These are phyloP conservation scores for Brachyistius frenatus DNA, from an alignment of 2,113 vertebrate species.

Conservation along the genomic window DNA sequence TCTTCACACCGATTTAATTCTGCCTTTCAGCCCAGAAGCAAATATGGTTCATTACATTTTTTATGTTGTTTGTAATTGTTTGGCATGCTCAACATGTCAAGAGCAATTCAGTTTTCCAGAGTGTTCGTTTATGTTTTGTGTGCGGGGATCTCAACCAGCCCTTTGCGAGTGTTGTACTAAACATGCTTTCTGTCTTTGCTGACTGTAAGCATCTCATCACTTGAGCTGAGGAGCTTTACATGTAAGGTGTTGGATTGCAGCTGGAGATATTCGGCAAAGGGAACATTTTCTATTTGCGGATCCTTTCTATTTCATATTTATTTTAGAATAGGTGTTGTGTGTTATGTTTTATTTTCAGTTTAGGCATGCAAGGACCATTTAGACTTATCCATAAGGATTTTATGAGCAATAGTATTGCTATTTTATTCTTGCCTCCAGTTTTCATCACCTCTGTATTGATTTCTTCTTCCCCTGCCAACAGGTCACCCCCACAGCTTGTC, in stretches of 20 bases:
- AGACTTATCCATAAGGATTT: constrained; percentile 12
- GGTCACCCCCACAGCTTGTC: background rate
- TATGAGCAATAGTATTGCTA: background rate
- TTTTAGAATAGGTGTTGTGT: background rate
- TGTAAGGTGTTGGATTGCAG: constrained; percentile 1
- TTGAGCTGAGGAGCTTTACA: constrained; percentile 20
- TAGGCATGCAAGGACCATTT: background rate
- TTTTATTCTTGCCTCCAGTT: constrained; percentile 20
- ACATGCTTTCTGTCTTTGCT: constrained; percentile 22
- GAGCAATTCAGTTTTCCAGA: constrained; percentile 63
- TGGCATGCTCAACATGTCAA: constrained; percentile 64
- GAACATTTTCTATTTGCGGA: background rate
- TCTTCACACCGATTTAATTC: constrained; percentile 2
- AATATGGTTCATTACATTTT: constrained; percentile 74
- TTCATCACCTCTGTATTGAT: constrained; percentile 31
- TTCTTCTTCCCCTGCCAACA: constrained; percentile 10
- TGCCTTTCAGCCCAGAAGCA: constrained; percentile 44
- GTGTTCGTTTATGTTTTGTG: constrained; percentile 40
- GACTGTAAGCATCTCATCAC: constrained; percentile 29
- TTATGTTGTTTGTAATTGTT: constrained; percentile 76
- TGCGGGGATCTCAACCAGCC: constrained; percentile 50
- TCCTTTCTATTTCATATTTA: background rate
- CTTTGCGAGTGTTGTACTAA: constrained; percentile 24
- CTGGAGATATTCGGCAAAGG: constrained; percentile 6
- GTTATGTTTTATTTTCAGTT: background rate